These are phyloP conservation scores for Psilopsiagon aymara DNA, from an alignment of 2,113 vertebrate genomes.

Conservation along the genomic window DNA sequence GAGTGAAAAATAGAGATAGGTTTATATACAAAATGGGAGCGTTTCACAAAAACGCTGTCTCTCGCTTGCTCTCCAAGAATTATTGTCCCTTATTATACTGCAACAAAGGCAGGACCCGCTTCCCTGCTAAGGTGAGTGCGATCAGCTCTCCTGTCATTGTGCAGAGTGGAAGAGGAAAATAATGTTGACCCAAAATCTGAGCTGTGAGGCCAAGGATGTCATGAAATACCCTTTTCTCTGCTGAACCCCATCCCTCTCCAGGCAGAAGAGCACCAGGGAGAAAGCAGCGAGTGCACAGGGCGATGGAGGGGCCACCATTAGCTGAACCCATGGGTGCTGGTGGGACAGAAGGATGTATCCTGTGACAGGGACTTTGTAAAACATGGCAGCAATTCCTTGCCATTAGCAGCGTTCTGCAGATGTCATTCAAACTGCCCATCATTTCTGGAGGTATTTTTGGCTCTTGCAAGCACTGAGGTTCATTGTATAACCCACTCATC, in stretches of 20 bases:
- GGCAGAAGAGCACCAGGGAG: rapidly evolving
- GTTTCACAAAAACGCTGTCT: constrained; percentile 31
- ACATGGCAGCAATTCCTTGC: background rate
- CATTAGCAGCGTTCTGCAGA: background rate
- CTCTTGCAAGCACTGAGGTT: background rate
- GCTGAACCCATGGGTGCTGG: background rate
- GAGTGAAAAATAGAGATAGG: constrained; percentile 44
- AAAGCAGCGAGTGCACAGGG: rapidly evolving
- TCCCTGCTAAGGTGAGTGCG: constrained; percentile 4
- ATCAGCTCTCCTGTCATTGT: constrained; percentile 9
- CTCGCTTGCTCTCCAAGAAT: background rate
- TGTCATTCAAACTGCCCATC: background rate
- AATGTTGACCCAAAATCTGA: background rate
- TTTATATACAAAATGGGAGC: constrained; percentile 46
- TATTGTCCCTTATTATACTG: constrained; percentile 46
- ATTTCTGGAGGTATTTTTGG: constrained; percentile 19
- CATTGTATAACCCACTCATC: background rate
- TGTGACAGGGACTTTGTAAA: background rate
- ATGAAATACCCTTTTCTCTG: background rate
- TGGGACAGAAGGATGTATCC: background rate
- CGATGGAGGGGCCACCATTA: background rate
- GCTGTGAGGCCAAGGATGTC: background rate
- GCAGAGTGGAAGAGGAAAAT: constrained; percentile 35
- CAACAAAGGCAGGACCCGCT: constrained; percentile 30
- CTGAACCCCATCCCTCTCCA: background rate